Evolutionary conservation across 2,888 invertebrate genomes (phyloP).

Genomic region (Limnephilus lunatus): DNA sequence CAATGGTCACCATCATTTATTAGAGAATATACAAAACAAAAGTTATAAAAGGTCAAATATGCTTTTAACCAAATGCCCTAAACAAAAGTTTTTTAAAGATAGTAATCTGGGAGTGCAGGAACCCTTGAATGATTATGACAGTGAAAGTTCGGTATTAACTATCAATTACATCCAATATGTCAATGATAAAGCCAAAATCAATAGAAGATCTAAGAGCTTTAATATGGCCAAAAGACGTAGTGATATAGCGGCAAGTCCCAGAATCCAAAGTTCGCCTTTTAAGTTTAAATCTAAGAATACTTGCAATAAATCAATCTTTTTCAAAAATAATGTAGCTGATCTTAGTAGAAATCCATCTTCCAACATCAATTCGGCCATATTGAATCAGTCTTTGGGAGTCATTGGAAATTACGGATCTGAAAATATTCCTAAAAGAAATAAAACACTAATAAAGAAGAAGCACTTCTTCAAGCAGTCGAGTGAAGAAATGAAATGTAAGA

Average conservation of each 20-base stretch:
- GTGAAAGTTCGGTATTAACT: slow-evolving; percentile 62
- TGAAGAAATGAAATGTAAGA: slow-evolving; percentile 38
- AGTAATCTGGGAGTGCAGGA: background rate
- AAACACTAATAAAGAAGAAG: background rate
- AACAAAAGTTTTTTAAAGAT: slow-evolving; percentile 21
- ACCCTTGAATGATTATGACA: slow-evolving; percentile 56
- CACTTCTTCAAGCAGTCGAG: slow-evolving; percentile 40
- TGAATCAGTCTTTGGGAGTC: background rate
- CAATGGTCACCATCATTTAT: background rate
- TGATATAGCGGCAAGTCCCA: background rate
- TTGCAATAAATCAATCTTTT: background rate
- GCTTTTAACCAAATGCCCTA: background rate
- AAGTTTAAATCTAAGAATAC: slow-evolving; percentile 12
- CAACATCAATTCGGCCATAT: background rate
- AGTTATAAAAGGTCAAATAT: background rate
- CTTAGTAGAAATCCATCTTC: background rate
- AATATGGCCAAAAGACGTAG: slow-evolving; percentile 30
- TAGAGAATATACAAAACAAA: background rate
- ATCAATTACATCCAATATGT: slow-evolving; percentile 76
- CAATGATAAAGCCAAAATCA: slow-evolving; percentile 66
- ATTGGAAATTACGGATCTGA: background rate
- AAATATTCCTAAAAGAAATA: background rate
- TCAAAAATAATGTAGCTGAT: slow-evolving; percentile 15
- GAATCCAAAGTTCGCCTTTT: slow-evolving; percentile 21
- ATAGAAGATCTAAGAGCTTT: slow-evolving; percentile 42